Percentiles rank a stretch among this genome's conserved stretches.
phyloP scores from a whole-genome alignment of 2,797 vertebrate genomes.

The Rhinella marina region DNA sequence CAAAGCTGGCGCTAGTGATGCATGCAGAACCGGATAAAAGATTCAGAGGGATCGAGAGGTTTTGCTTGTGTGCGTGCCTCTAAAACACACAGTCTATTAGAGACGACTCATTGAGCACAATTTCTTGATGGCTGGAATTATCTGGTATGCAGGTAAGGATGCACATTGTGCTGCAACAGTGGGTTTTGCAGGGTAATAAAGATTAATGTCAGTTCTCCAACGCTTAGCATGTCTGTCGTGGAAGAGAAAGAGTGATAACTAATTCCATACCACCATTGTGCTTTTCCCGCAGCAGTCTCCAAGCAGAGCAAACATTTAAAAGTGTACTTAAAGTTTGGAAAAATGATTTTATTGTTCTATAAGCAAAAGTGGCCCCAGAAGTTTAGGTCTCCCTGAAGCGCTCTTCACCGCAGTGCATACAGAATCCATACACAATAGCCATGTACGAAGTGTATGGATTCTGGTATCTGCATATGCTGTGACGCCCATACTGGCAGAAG shows the following conservation, averaged over 20 bases:
- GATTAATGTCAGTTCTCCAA: constrained; percentile 37
- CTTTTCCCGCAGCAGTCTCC: constrained; percentile 27
- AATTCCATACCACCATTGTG: constrained; percentile 9
- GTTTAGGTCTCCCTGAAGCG: too few relatives aligned
- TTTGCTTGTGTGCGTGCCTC: constrained; percentile 39
- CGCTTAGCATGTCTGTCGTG: constrained; percentile 6
- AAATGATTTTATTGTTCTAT: too few relatives aligned
- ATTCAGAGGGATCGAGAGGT: constrained; percentile 38
- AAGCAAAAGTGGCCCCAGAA: too few relatives aligned
- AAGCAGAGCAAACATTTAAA: constrained; percentile 18
- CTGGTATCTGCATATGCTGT: too few relatives aligned
- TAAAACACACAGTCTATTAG: constrained; percentile 48
- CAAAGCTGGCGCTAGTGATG: constrained; percentile 42
- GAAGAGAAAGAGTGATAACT: constrained; percentile 21
- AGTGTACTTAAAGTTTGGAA: neutral
- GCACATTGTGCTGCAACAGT: constrained; percentile 1
- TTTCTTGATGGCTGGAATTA: constrained; percentile 47
- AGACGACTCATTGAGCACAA: constrained; percentile 52
- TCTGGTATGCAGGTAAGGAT: constrained; percentile 36
- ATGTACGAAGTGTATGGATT: too few relatives aligned
- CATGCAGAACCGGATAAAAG: constrained; percentile 44
- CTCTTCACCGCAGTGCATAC: too few relatives aligned
- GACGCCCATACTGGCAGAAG: rapidly evolving
- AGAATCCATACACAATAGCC: too few relatives aligned
- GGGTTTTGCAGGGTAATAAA: neutral